Evolutionary conservation across 2,888 invertebrate genomes (phyloP).

Genomic region (Ceraclea dissimilis): DNA sequence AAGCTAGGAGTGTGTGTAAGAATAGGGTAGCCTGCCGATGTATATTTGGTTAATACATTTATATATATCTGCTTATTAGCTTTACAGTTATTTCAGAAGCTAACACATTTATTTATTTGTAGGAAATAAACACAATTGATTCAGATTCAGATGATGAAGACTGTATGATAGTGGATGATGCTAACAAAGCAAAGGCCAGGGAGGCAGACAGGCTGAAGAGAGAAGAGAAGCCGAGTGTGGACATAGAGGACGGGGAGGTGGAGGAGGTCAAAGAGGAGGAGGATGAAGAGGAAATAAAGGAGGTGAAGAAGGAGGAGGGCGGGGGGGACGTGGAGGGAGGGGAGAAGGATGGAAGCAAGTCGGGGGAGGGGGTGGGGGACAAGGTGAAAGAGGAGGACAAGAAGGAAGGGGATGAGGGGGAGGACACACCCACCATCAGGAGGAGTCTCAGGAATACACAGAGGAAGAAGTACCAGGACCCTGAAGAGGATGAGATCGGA

Average conservation of each 20-base stretch:
- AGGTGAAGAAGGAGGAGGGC: not conserved
- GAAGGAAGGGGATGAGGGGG: not conserved
- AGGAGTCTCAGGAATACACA: slow-evolving; percentile 10
- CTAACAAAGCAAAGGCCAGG: not conserved
- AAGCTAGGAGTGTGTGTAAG: too few relatives aligned
- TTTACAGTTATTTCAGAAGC: too few relatives aligned
- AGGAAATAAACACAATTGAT: slow-evolving; percentile 10
- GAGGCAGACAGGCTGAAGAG: not conserved
- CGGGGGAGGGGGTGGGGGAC: not conserved
- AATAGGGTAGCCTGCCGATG: too few relatives aligned
- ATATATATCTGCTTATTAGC: too few relatives aligned
- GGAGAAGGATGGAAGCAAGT: not conserved
- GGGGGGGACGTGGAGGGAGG: not conserved
- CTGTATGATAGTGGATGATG: slow-evolving; percentile 13
- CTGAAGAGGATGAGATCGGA: not conserved
- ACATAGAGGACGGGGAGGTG: not conserved
- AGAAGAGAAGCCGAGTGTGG: not conserved
- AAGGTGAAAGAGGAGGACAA: not conserved
- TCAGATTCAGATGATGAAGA: slow-evolving; percentile 13
- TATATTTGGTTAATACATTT: too few relatives aligned
- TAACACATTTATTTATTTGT: not conserved
- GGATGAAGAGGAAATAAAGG: not conserved
- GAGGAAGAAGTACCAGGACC: slow-evolving; percentile 7
- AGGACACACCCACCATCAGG: not conserved
- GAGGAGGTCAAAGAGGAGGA: not conserved